These are phyloP conservation scores for Brachylomia viminalis DNA, from an alignment of 2,888 invertebrate genomes.

Conservation along the genomic window DNA sequence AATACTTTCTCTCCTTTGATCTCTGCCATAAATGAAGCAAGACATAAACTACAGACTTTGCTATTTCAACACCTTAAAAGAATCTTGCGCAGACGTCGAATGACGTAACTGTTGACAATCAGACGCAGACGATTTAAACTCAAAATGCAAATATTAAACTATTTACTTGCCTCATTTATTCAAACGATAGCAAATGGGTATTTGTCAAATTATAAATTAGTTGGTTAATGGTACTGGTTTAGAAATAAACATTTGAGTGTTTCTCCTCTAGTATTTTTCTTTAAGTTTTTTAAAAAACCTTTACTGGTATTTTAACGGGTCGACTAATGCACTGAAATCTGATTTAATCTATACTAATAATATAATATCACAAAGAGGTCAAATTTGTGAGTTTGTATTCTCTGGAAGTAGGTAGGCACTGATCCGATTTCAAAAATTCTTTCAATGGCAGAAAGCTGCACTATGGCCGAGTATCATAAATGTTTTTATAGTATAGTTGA, in stretches of 20 bases:
- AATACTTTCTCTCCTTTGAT: conserved; percentile 19
- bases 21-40: not conserved
- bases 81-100: conserved; percentile 24
- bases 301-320: not conserved
- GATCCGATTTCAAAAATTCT: no score
- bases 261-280: not conserved
- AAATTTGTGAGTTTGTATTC: no score
- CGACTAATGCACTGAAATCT: no score
- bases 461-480: no score
- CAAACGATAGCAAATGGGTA: conserved; percentile 9
- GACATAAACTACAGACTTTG: not conserved
- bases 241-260: not conserved
- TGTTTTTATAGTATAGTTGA: no score
- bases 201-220: conserved; percentile 19
- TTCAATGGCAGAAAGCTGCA: no score
- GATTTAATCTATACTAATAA: no score
- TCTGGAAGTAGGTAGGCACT: no score
- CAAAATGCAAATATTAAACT: conserved; percentile 30
- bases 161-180: conserved; percentile 32
- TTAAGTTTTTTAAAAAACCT: not conserved
- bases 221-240: conserved; percentile 13
- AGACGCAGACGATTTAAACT: conserved; percentile 6
- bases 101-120: conserved; percentile 46
- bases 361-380: no score
- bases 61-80: conserved; percentile 11